Evolutionary conservation across 1,140 invertebrate species (phyloP), one percentile per base, ranked within the genome.

Genomic region (Pseudomyrmex dendroicus): DNA sequence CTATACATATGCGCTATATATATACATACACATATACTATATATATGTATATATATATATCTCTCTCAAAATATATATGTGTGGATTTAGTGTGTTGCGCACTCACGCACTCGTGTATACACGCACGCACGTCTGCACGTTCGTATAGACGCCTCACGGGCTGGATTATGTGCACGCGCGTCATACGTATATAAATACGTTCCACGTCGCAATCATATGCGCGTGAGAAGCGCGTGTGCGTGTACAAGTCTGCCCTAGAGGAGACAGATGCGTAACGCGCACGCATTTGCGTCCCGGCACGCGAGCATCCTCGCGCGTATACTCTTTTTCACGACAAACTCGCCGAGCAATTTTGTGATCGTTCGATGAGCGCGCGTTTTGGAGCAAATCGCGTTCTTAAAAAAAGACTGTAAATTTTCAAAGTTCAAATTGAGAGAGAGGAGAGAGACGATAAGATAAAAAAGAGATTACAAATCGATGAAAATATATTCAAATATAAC

Each of bases 261-360:
- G 84, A 86, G 88, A 89, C 88, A 87, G 89, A 90, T 90, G 89
- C 86, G 85, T 88, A 89, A 54, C 76, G 80, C 83, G 73, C 89
- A 84, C 77, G 86, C 88, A 84, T 87, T 89, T 89, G 61, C 84
- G 76, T 84, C 76, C 67, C 66, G 82, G 86, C 86, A 89, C 86
- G 86, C 86, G 84, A 88, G 84, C 73, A 57, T 73, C 77, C 48
- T 74, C 87, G 57, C 52, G 15, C 35, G 25, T 5, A 35, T 35
- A 61, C 50, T 83, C 78, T 82, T 78, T 82, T 77, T 54, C 25
- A 48, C 22, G 44, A 67, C 50, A 67, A 25, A 46, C 52, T 56
- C 12, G n/a, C 25, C 73, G 12, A 44, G 13, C 17, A 13, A 78
- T 68, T 68, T 17, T 63, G 74, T 25, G 25, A 67, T 17, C 73